Base-by-base conservation (phyloP, 2,888 invertebrate species). In the Heliconius hortense region DNA sequence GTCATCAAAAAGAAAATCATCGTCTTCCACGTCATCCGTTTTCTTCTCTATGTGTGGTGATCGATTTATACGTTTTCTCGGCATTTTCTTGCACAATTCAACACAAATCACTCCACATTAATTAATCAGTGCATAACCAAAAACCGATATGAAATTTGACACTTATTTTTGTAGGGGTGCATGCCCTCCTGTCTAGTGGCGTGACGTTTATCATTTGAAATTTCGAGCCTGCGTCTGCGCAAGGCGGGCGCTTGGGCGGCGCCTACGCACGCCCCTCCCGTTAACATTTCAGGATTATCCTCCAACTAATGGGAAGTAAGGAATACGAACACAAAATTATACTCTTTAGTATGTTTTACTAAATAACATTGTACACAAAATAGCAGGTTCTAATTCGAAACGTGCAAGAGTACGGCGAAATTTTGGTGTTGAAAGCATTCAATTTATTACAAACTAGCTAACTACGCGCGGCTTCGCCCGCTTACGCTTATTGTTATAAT, bases 171-270 rank as follows among this genome's bases (percentile, higher is more conserved):
- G 10, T 76, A 76, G 82, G 83, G 83, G 83, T 80, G 75, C 74
- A 81, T 80, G 81, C 80, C 83, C 82, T 85, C 83, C 72, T 67
- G 77, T 74, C 74, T 82, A 84, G 79, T 76, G 82, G 83, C 84
- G 85, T 87, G 86, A 84, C 87, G 86, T 86, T 85, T 85, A 82
- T 83, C 84, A 87, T 89, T 86, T 88, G 89, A 86, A 83, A 81
- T 83, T 88, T 84, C 87, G 87, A 85, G 84, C 80, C 80, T 83
- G 90, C 88, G 90, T 85, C 86, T 85, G 89, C 87, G 90, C 90
- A 91, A 89, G 92, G 92, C 91, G 91, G 91, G 88, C 84, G 81
- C 74, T 84, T 88, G 92, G 93, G 93, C 93, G 93, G 92, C 84
- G 90, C 91, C 81, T 81, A 76, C 73, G 60, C 70, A 81, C 82